A percentile compares a stretch with the other conserved stretches of the same genome.
Conservation (phyloP, 2,113 vertebrate genomes). For the Amphiprion percula region DNA sequence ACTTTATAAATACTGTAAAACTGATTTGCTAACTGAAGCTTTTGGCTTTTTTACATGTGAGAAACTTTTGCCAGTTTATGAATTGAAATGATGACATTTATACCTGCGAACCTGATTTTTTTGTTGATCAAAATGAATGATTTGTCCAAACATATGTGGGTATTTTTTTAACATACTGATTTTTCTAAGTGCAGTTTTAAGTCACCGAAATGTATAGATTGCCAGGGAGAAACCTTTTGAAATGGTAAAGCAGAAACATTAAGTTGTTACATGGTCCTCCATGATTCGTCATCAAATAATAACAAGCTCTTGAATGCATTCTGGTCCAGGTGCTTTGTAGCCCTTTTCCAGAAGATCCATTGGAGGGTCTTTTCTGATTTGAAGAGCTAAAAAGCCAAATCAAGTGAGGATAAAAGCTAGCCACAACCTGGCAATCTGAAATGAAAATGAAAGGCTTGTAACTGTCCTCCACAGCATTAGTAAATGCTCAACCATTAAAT, state of each 20-base stretch:
- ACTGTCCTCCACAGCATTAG: not conserved
- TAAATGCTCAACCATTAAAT: not conserved
- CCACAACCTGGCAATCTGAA: conserved; percentile 2
- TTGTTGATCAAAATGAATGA: not conserved
- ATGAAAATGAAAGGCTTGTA: not conserved
- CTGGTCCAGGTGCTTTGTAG: not conserved
- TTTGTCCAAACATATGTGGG: too few relatives aligned
- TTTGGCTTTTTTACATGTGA: not conserved
- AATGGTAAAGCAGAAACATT: too few relatives aligned
- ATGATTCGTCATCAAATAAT: not conserved
- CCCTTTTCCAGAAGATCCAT: not conserved
- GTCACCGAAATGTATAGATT: too few relatives aligned
- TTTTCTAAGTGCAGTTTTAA: too few relatives aligned
- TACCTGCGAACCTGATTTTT: not conserved
- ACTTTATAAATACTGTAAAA: not conserved
- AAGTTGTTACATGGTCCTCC: too few relatives aligned
- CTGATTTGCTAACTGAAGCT: not conserved
- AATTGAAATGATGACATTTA: not conserved
- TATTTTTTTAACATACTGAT: too few relatives aligned
- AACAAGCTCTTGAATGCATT: not conserved
- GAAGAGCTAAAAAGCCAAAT: not conserved
- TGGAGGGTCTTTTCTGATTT: not conserved
- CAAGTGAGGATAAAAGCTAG: not conserved
- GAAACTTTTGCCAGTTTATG: not conserved
- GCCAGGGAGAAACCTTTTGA: too few relatives aligned